Evolutionary conservation across 2,888 invertebrate genomes (phyloP).

Genomic region (Hermaeophaga mercurialis): DNA sequence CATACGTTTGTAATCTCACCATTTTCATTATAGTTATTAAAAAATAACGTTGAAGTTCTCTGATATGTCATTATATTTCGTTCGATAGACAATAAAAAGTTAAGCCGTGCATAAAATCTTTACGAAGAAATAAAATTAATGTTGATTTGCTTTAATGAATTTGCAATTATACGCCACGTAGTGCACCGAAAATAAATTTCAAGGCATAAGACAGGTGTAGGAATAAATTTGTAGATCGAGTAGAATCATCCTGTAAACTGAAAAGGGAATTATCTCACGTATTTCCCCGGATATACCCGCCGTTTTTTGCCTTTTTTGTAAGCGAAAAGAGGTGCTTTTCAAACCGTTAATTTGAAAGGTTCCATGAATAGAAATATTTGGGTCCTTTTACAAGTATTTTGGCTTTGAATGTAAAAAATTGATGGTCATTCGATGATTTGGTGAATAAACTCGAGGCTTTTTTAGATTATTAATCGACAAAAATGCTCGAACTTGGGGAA

Average conservation of each 20-base stretch:
- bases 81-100: too few relatives aligned
- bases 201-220: too few relatives aligned
- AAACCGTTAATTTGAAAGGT: constrained; percentile 29
- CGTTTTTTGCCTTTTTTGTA: constrained; percentile 11
- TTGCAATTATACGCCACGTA: too few relatives aligned
- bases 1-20: too few relatives aligned
- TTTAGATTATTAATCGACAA: constrained; percentile 16
- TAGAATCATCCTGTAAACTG: not conserved
- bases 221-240: too few relatives aligned
- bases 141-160: too few relatives aligned
- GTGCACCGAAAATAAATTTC: too few relatives aligned
- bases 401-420: constrained; percentile 15
- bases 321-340: constrained; percentile 21
- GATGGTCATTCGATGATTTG: constrained; percentile 23
- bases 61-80: too few relatives aligned
- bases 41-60: too few relatives aligned
- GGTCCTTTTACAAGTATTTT: constrained; percentile 21
- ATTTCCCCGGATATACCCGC: not conserved
- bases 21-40: too few relatives aligned
- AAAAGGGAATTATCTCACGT: not conserved
- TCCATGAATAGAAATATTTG: constrained; percentile 20
- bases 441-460: constrained; percentile 16
- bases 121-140: too few relatives aligned
- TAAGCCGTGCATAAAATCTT: too few relatives aligned
- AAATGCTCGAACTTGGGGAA: not conserved